Evolutionary conservation across 2,888 invertebrate genomes (phyloP).

Genomic region (Abscondita cerata): DNA sequence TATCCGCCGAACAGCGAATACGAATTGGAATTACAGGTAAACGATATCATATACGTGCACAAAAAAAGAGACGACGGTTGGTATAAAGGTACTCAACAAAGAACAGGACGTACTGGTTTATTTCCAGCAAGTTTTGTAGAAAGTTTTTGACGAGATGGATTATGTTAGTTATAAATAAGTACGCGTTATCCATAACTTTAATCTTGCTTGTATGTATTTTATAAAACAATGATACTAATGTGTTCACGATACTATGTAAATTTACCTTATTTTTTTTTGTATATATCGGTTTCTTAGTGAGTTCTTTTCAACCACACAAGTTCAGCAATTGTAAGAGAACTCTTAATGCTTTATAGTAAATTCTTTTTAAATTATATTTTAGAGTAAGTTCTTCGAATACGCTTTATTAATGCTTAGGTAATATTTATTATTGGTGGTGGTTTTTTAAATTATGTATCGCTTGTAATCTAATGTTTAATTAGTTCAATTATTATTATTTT

Average conservation of each 20-base stretch:
- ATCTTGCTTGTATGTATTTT: slow-evolving; percentile 23
- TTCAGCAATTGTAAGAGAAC: not conserved
- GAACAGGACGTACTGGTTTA: slow-evolving; percentile 91
- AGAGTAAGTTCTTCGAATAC: slow-evolving; percentile 14
- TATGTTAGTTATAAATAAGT: slow-evolving; percentile 22
- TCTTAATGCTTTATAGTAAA: slow-evolving; percentile 1
- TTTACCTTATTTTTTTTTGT: slow-evolving; percentile 13
- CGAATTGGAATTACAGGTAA: slow-evolving; percentile 87
- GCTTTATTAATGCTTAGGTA: slow-evolving; percentile 26
- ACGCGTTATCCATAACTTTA: slow-evolving; percentile 12
- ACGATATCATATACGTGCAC: slow-evolving; percentile 90
- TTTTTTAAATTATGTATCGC: slow-evolving; percentile 20
- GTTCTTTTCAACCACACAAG: slow-evolving; percentile 6
- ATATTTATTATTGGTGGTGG: slow-evolving; percentile 32
- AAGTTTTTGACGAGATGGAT: slow-evolving; percentile 32
- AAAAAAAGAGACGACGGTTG: slow-evolving; percentile 94
- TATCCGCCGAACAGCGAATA: slow-evolving; percentile 95
- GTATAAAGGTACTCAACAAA: slow-evolving; percentile 91
- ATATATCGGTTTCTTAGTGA: slow-evolving; percentile 15
- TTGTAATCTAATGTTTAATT: not conserved
- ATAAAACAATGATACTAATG: slow-evolving; percentile 31
- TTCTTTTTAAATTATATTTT: not conserved
- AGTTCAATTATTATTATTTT: slow-evolving; percentile 11
- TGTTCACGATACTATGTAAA: slow-evolving; percentile 26
- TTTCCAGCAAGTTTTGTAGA: slow-evolving; percentile 96